Evolutionary conservation across 2,888 invertebrate species (phyloP).

Genomic region (Limnephilus lunatus): DNA sequence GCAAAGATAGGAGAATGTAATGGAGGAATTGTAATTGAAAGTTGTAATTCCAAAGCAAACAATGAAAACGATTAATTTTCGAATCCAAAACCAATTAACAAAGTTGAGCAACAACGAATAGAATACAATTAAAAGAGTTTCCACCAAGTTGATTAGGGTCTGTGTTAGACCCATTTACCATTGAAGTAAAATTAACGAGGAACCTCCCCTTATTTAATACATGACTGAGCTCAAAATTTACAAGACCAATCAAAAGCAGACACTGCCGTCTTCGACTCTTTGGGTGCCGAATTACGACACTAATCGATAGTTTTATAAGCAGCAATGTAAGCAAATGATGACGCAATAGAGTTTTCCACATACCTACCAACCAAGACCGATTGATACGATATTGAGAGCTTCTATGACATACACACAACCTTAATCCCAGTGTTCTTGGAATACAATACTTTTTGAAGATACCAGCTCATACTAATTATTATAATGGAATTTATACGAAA

Average conservation of each 20-base stretch:
- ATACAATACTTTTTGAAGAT: not conserved
- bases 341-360: not conserved
- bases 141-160: not conserved
- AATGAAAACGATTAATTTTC: not conserved
- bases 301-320: not conserved
- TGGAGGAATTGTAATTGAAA: not conserved
- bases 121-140: slow-evolving; percentile 37
- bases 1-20: not conserved
- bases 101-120: not conserved
- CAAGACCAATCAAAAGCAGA: not conserved
- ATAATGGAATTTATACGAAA: not conserved
- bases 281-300: not conserved
- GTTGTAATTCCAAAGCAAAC: not conserved
- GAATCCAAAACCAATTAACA: slow-evolving; percentile 10
- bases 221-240: not conserved
- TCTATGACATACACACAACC: not conserved
- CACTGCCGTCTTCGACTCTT: not conserved
- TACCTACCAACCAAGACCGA: not conserved
- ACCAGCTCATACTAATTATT: not conserved
- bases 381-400: not conserved
- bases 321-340: not conserved
- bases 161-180: not conserved
- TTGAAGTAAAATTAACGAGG: not conserved
- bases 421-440: not conserved
- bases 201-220: not conserved